phyloP scores from a whole-genome alignment of 1,140 invertebrate species.

The Drosophila bocki region DNA sequence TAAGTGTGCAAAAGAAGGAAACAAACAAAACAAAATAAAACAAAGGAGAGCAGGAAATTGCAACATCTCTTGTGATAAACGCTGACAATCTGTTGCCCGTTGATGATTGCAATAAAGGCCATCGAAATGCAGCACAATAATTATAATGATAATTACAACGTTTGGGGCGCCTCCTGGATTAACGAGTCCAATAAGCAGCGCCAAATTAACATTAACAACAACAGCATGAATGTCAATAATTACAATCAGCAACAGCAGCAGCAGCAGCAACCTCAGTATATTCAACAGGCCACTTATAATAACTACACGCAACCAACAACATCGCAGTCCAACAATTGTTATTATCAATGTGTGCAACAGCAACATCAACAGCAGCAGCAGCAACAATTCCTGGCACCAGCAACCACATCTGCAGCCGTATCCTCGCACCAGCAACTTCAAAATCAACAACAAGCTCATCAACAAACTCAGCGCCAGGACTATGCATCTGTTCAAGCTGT shows the following conservation, averaged over 20 bases:
- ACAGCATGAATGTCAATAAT: conserved; percentile 64
- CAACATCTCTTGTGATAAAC: conserved; percentile 71
- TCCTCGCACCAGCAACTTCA: conserved; percentile 28
- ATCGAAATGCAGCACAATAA: conserved; percentile 76
- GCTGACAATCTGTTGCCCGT: conserved; percentile 70
- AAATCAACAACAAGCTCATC: conserved; percentile 7
- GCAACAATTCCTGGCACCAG: conserved; percentile 47
- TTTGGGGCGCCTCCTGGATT: conserved; percentile 58
- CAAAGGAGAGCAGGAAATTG: conserved; percentile 35
- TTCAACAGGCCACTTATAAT: conserved; percentile 38
- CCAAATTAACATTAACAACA: conserved; percentile 57
- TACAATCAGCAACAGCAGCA: conserved; percentile 67
- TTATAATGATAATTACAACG: conserved; percentile 49
- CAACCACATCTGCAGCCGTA: conserved; percentile 39
- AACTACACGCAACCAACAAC: conserved; percentile 58
- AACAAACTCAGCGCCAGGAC: conserved; percentile 14
- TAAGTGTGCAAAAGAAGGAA: conserved; percentile 19
- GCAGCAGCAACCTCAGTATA: conserved; percentile 43
- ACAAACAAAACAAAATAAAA: conserved; percentile 24
- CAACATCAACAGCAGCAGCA: conserved; percentile 47
- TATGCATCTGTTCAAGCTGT: conserved; percentile 4
- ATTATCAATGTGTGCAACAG: conserved; percentile 37
- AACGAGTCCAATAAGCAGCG: conserved; percentile 57
- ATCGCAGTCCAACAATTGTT: conserved; percentile 46
- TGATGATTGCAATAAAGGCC: conserved; percentile 75